Evolutionary conservation across 53 echinoderm and acorn worm genomes (phyloP), one percentile per base, ranked within the genome.

Genomic region (Echinarachnius parma): DNA sequence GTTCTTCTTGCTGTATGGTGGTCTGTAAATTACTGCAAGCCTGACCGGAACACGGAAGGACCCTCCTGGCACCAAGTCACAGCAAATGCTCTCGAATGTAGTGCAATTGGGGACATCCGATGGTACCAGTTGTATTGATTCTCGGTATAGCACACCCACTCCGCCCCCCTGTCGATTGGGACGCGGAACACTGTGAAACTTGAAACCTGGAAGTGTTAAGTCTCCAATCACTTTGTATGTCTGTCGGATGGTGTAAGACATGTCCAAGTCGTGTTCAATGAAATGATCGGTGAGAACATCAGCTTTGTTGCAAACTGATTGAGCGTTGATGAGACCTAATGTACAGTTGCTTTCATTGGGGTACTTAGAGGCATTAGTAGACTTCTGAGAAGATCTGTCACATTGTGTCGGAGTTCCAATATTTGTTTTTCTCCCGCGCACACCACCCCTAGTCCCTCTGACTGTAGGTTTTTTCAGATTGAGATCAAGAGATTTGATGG

Each of bases 1-100:
- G 24, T 62, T 62, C 42, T 34, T 39, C 10, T 42, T 21, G 39
- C 44, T 62, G 44, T 62, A 37, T 61, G 61, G 35, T 61, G 35
- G 58, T 30, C 20, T 61, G 21, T 61, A 61, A n/a, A 61, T 4
- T 8, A 61, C 61, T 18, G 34, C 21, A 32, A 61, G 35, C 18
- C 34, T 61, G 18, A 61, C 20, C 21, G 35, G 21, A 9, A 61
- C 61, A 1, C 14, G 3, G 29, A 31, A 2, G n/a, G 7, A 4
- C 4, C 31, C 31, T 4, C 22, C 30, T 14, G 57, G 57, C 4
- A 14, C 2, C 13, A 57, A 3, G 31, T 57, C 52, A 28, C 57
- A 57, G 30, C 57, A 57, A n/a, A n/a, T n/a, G n/a, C n/a, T n/a
- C n/a, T n/a, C n/a, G n/a, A n/a, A n/a, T n/a, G n/a, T n/a, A n/a